phyloP scores from a whole-genome alignment of 2,797 vertebrate genomes.

The Sitta carolinensis region DNA sequence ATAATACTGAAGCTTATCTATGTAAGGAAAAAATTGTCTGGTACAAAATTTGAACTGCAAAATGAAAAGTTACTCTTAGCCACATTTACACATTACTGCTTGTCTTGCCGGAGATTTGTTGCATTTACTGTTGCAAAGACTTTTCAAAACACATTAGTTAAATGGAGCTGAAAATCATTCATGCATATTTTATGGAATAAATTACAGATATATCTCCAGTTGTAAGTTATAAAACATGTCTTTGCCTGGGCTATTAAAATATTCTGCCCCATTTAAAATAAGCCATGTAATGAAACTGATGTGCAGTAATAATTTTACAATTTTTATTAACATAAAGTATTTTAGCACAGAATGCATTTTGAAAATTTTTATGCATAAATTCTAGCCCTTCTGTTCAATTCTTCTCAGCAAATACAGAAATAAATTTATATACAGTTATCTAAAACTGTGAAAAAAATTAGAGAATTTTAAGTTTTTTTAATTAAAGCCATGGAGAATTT shows the following conservation, averaged over 20 bases:
- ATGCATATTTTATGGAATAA: conserved; percentile 72
- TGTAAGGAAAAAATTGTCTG: conserved; percentile 43
- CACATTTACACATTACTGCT: conserved; percentile 46
- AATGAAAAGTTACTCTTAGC: conserved; percentile 62
- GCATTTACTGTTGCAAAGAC: conserved; percentile 69
- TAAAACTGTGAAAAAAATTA: neutral
- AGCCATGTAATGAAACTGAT: conserved; percentile 65
- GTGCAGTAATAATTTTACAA: conserved; percentile 66
- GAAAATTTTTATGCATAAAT: conserved; percentile 50
- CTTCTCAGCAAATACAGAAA: conserved; percentile 19
- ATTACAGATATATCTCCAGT: conserved; percentile 62
- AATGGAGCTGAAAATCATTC: conserved; percentile 74
- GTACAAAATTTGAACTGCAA: conserved; percentile 55
- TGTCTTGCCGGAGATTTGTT: conserved; percentile 67
- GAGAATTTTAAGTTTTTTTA: neutral
- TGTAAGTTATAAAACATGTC: conserved; percentile 67
- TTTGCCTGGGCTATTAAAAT: conserved; percentile 73
- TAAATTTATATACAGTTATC: neutral
- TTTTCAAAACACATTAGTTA: conserved; percentile 76
- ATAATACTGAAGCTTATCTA: conserved; percentile 45
- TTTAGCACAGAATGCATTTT: conserved; percentile 63
- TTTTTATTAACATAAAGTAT: conserved; percentile 57
- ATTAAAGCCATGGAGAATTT: neutral
- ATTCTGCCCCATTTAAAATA: conserved; percentile 74
- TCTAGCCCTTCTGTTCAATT: conserved; percentile 31